Base-by-base conservation (phyloP, 2,113 vertebrate species). In the Elanoides forficatus region DNA sequence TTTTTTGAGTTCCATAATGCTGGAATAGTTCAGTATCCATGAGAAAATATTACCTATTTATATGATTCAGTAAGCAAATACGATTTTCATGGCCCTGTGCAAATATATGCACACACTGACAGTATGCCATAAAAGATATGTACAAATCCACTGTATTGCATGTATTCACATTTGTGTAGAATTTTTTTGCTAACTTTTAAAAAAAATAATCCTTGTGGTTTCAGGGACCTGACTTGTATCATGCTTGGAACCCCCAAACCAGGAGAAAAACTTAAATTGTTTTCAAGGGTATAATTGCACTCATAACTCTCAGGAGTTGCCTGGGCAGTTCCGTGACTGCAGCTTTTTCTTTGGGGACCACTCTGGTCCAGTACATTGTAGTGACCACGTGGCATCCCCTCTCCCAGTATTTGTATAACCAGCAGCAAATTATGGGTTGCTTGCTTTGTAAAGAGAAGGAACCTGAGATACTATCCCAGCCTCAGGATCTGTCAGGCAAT, bases 61-160 rank as follows among this genome's bases (percentile, higher is more conserved):
- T 48, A 7, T 76, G 52, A 75, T 59, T 68, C 75, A 32, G 48
- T n/a, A 48, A 58, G 25, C 67, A 95, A 88, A 80, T 34, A 52
- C 4, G 5, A 11, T 86, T 92, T 80, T 43, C 18, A 5, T 32
- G 10, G 13, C 34, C 12, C 9, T 58, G 18, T 80, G 48, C 82
- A 93, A 79, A 75, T 58, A 45, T 6, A 34, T 9, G 21, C 55
- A 20, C 21, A 30, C 53, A 55, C 29, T 55, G 29, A 55, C 30
- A 0, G 2, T 8, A 19, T 2, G 1, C n/a, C 6, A 0, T 38
- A 42, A 66, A 58, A 66, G 22, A 23, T 8, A 14, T 0, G 0
- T 10, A 20, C 22, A 22, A 52, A 26, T 40, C 14, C n/a, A 2
- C 13, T 32, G 7, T 10, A 2, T 10, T 47, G 48, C 65, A 21